Base-by-base conservation (phyloP, 1,140 invertebrate species). In the Drosophila pseudoananassae region DNA sequence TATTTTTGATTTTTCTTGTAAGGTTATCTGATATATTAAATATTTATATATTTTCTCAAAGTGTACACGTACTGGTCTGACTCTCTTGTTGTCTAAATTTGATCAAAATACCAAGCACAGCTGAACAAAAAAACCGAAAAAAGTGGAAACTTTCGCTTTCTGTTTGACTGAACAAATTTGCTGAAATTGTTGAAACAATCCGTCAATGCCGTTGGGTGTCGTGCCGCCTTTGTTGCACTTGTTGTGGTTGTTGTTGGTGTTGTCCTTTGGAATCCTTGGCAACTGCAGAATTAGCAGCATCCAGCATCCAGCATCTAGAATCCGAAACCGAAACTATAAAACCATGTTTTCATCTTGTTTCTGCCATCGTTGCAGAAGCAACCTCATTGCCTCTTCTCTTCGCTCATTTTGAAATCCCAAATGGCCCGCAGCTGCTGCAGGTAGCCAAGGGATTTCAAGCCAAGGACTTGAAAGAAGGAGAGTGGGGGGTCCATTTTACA, bases 91-190 rank as follows among this genome's bases (percentile, higher is more conserved):
- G 61, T 68, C 66, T 31, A 69, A 69, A 69, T 69, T 69, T 56
- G 66, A 69, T 69, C 43, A 69, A 40, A 69, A 55, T 66, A 23
- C 49, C 23, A 38, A 23, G n/a, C 12, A 36, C 33, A 36, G 33
- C 10, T 10, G 33, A 36, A 10, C 33, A 36, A n/a, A 36, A 10
- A n/a, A 4, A 36, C 0, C 10, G 4, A 3, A 36, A 10, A n/a
- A 10, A 36, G 10, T 33, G 31, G 8, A 69, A 46, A 43, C 43
- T 23, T 46, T 46, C 17, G 36, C 56, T 71, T 80, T 80, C 73
- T 75, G 70, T 79, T 72, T 76, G 61, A 61, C 31, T 47, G 50
- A 64, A 10, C 63, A 66, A 66, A 66, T 66, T 66, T 66, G 63
- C 63, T 55, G 40, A 69, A 69, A 69, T 69, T 69, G 50, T 56